Evolutionary conservation across 2,113 vertebrate genomes (phyloP).

Genomic region (Anarrhichthys ocellatus): DNA sequence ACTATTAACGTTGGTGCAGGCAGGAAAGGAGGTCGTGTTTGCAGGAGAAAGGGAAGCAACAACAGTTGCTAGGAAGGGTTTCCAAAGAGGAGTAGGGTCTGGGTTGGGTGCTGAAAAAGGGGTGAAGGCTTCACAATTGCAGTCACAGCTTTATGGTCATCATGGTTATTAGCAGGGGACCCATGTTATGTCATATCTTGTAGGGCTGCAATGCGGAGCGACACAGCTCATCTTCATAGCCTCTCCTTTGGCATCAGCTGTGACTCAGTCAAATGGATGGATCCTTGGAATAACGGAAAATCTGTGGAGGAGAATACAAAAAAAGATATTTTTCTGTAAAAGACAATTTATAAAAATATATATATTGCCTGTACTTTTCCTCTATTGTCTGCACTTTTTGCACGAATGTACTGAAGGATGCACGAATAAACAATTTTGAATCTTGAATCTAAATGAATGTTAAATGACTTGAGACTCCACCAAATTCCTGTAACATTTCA

Average conservation of each 20-base stretch:
- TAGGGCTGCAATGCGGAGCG: constrained; percentile 44
- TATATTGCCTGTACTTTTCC: background rate
- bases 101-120: constrained; percentile 50
- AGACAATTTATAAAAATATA: background rate
- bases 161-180: constrained; percentile 69
- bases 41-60: constrained; percentile 27
- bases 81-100: constrained; percentile 39
- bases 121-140: constrained; percentile 57
- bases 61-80: constrained; percentile 18
- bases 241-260: constrained; percentile 29
- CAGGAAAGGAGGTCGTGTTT: constrained; percentile 27
- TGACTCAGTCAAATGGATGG: constrained; percentile 16
- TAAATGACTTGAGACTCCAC: background rate
- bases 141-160: constrained; percentile 73
- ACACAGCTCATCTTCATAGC: constrained; percentile 70
- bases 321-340: background rate
- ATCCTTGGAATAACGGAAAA: constrained; percentile 33
- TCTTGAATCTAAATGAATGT: background rate
- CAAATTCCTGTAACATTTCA: background rate
- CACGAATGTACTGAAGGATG: background rate
- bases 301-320: constrained; percentile 55
- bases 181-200: constrained; percentile 69
- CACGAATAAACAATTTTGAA: constrained; percentile 1
- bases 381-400: background rate
- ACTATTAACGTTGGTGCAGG: constrained; percentile 2